These are phyloP conservation scores for Virgularia gustaviana DNA, from an alignment of 92 coral and sea anemone species.

Conservation along the genomic window DNA sequence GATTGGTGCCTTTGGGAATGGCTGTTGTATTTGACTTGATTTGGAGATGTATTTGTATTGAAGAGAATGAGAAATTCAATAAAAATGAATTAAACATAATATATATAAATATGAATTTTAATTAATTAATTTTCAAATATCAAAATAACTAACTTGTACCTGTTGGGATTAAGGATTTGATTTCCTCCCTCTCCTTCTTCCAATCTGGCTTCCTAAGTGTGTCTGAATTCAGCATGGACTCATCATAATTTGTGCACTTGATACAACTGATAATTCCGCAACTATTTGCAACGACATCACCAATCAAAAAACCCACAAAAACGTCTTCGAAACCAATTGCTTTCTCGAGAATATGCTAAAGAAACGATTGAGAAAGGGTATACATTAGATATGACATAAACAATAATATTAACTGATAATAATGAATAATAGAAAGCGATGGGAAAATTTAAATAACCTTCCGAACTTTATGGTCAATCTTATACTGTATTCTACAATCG, in stretches of 20 bases:
- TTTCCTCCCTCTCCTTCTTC: slow-evolving; percentile 46
- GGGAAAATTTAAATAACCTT: too few relatives aligned
- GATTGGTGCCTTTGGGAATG: too few relatives aligned
- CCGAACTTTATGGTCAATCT: slow-evolving; percentile 23
- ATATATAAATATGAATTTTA: background rate
- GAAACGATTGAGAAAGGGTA: background rate
- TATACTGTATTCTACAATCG: background rate
- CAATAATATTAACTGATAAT: background rate
- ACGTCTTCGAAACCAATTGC: slow-evolving; percentile 25
- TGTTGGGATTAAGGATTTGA: slow-evolving; percentile 48
- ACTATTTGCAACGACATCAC: slow-evolving; percentile 28
- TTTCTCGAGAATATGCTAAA: slow-evolving; percentile 39
- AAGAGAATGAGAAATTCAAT: background rate
- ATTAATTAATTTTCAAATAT: background rate
- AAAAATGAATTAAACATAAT: background rate
- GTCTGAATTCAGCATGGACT: slow-evolving; percentile 8
- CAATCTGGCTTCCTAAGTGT: slow-evolving; percentile 43
- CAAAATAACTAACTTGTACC: slow-evolving; percentile 21
- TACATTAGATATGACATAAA: too few relatives aligned
- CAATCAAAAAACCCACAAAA: slow-evolving; percentile 49
- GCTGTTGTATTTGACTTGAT: background rate
- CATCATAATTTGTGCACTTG: slow-evolving; percentile 49
- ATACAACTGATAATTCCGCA: slow-evolving; percentile 56
- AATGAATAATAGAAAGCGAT: background rate
- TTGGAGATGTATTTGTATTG: too few relatives aligned